Evolutionary conservation across 2,888 invertebrate species (phyloP), one percentile per base, ranked within the genome.

Genomic region (Romanomermis culicivorax): DNA sequence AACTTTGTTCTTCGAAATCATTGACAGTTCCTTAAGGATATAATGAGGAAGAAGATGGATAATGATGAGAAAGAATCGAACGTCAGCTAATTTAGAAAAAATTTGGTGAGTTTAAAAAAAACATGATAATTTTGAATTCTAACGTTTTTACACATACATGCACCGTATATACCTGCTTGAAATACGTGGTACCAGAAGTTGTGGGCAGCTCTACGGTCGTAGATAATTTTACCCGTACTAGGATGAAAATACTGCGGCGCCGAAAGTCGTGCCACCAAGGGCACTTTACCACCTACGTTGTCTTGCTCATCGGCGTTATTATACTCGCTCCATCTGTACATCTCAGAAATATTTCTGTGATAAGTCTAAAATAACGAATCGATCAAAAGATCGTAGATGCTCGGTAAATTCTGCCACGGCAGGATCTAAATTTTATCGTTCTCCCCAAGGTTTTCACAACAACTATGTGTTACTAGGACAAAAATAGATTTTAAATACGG

Each of bases 1-100:
- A 81, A 23, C 85, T 82, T 54, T 84, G 75, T 65, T 82, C 83
- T 70, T 88, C 88, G 58, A 89, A 75, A 64, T 81, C 80, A 17
- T 79, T 78, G 56, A 83, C 80, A 68, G 87, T 85, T 42, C 75
- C 77, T 76, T 63, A 4, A 58, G 53, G 20, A 23, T 52, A 23
- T 14, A 52, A 14, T n/a, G n/a, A n/a, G n/a, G n/a, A 7, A 51
- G 4, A 25, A 14, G 11, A 51, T 25, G 14, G 27, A 55, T 55
- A 47, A 23, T 4, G 25, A 17, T n/a, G 42, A 17, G 23, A 24
- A n/a, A 47, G n/a, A n/a, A n/a, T n/a, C n/a, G n/a, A n/a, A n/a
- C n/a, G n/a, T n/a, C n/a, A n/a, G n/a, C n/a, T n/a, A n/a, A n/a
- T n/a, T n/a, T n/a, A n/a, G n/a, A n/a, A n/a, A n/a, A n/a, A n/a